Percentiles rank a stretch among this genome's conserved stretches.
phyloP scores from a whole-genome alignment of 2,113 vertebrate species.

The Nibea albiflora region DNA sequence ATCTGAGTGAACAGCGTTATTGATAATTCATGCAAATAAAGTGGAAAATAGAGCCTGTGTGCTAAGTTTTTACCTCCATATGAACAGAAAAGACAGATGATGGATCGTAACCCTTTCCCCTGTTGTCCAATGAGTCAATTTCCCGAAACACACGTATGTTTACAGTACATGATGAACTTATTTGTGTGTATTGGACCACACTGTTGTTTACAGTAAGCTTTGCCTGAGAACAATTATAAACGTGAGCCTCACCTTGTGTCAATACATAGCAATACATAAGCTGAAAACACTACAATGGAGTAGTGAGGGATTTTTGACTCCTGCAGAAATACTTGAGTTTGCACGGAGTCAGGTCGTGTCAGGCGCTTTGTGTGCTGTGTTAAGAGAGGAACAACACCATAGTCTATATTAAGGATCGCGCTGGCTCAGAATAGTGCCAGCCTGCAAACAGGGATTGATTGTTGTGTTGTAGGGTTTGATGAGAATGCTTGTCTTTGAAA shows the following conservation, averaged over 20 bases:
- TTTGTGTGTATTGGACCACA: conserved; percentile 18
- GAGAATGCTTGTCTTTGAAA: conserved; percentile 52
- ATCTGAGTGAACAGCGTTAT: neutral
- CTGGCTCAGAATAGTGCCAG: conserved; percentile 53
- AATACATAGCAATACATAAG: conserved; percentile 32
- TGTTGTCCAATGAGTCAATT: neutral
- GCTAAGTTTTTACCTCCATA: neutral
- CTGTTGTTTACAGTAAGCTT: conserved; percentile 67
- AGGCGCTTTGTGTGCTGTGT: conserved; percentile 56
- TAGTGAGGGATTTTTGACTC: neutral
- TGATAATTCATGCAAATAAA: neutral
- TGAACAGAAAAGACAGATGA: neutral
- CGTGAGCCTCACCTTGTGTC: conserved; percentile 47
- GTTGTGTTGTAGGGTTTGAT: conserved; percentile 52
- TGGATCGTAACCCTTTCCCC: neutral
- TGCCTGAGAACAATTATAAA: conserved; percentile 42
- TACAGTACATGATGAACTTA: conserved; percentile 35
- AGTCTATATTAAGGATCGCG: conserved; percentile 45
- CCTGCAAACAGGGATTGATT: conserved; percentile 54
- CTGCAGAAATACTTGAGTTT: conserved; percentile 18
- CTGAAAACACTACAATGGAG: neutral
- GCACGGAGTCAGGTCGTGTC: conserved; percentile 52
- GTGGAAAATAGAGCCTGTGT: neutral
- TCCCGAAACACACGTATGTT: conserved; percentile 25
- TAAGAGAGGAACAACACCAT: conserved; percentile 39